Evolutionary conservation across 92 coral and sea anemone species (phyloP).

Genomic region (Porites rus): DNA sequence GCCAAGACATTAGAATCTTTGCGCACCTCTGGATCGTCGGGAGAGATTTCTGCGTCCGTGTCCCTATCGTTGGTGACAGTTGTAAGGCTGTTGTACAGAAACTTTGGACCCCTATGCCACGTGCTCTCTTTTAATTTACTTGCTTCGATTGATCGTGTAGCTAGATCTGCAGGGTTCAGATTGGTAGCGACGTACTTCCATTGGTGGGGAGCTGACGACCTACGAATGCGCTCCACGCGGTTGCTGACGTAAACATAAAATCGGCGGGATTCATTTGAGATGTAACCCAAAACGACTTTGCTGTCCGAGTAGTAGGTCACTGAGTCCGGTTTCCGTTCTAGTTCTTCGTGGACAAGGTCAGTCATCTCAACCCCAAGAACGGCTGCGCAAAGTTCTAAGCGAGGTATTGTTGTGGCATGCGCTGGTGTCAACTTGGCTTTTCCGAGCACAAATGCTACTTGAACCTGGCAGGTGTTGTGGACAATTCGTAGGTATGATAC

Average conservation of each 20-base stretch:
- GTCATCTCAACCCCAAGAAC: neutral
- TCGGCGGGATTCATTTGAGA: too few species aligned
- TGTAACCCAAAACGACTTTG: too few species aligned
- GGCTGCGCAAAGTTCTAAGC: constrained; percentile 5
- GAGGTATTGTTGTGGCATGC: neutral
- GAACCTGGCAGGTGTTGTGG: constrained; percentile 36
- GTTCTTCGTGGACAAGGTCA: neutral
- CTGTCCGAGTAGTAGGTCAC: too few species aligned
- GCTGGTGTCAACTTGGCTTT: constrained; percentile 49
- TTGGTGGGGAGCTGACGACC: constrained; percentile 51
- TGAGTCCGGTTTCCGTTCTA: too few species aligned
- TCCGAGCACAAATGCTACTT: constrained; percentile 62
- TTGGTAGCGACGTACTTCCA: constrained; percentile 61
- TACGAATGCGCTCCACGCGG: constrained; percentile 58
- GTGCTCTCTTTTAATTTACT: constrained; percentile 40
- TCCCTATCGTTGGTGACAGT: neutral
- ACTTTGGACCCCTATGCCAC: constrained; percentile 60
- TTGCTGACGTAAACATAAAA: constrained; percentile 46
- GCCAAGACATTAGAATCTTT: constrained; percentile 8
- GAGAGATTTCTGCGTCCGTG: constrained; percentile 14
- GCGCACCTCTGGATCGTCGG: constrained; percentile 51
- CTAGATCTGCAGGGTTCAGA: constrained; percentile 66
- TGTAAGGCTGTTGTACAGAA: constrained; percentile 28
- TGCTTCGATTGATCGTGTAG: constrained; percentile 60
- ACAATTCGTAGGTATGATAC: constrained; percentile 33